phyloP scores from a whole-genome alignment of 2,113 vertebrate genomes.

The Microtus richardsoni region DNA sequence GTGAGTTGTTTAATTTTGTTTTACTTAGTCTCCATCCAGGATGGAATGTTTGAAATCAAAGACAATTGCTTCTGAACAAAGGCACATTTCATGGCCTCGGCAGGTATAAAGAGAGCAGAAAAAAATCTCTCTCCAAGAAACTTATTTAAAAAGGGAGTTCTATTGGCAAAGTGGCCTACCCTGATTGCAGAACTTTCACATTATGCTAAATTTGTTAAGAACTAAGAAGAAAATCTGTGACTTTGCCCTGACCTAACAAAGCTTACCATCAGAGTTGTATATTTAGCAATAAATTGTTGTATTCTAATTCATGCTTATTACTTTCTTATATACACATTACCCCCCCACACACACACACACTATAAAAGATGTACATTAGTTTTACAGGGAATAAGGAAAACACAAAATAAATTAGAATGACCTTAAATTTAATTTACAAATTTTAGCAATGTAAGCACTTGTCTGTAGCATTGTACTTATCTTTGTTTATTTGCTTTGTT shows the following conservation, averaged over 20 bases:
- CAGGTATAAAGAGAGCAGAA: background rate
- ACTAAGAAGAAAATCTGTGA: background rate
- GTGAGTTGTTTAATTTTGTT: background rate
- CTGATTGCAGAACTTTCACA: background rate
- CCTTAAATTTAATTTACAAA: background rate
- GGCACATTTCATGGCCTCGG: background rate
- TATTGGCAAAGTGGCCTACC: background rate
- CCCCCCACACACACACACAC: no score
- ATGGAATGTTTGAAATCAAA: background rate
- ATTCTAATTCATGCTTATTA: background rate
- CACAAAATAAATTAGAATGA: background rate
- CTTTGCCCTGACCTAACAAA: background rate
- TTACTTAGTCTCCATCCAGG: background rate
- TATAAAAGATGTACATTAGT: background rate
- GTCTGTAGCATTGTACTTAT: background rate
- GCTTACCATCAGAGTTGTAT: background rate
- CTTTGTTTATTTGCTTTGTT: background rate
- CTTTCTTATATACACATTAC: background rate
- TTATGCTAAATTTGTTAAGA: background rate
- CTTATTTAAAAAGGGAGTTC: fast-evolving
- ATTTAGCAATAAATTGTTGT: background rate
- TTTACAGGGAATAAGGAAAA: background rate
- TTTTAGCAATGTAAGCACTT: background rate
- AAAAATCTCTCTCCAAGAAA: background rate
- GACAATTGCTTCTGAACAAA: background rate